Conservation (phyloP, 2,113 vertebrate species). For the Eulemur macaco region DNA sequence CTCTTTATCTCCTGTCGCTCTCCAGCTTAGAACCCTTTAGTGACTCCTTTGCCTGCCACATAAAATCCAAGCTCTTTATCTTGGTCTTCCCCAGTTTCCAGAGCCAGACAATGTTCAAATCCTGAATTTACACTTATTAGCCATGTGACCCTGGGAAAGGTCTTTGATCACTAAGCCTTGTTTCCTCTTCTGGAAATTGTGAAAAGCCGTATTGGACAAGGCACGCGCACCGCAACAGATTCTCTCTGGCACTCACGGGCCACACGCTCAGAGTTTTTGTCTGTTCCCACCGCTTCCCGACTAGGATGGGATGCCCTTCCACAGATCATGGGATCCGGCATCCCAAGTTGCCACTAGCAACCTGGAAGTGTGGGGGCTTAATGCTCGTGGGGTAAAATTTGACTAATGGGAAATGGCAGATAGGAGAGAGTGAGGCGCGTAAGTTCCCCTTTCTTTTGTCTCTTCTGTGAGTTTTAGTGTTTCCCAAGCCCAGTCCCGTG, state of each 20-base stretch:
- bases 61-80: background rate
- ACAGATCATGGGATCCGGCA: background rate
- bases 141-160: background rate
- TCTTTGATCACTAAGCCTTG: background rate
- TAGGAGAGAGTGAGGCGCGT: too few species aligned
- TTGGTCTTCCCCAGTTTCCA: slow-evolving; percentile 9
- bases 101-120: background rate
- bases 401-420: too few species aligned
- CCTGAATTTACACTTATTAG: background rate
- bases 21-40: background rate
- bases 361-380: too few species aligned
- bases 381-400: too few species aligned
- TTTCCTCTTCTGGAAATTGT: slow-evolving; percentile 27
- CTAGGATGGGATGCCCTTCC: background rate
- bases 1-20: too few species aligned
- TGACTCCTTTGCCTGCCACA: background rate
- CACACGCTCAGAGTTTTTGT: background rate
- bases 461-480: background rate
- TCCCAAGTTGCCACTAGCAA: background rate
- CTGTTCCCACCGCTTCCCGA: background rate
- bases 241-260: background rate
- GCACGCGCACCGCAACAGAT: background rate
- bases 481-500: background rate
- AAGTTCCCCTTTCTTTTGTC: too few species aligned
- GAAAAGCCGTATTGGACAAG: background rate